These are phyloP conservation scores for Rhabdomys pumilio DNA, from an alignment of 2,797 vertebrate genomes.

Conservation along the genomic window DNA sequence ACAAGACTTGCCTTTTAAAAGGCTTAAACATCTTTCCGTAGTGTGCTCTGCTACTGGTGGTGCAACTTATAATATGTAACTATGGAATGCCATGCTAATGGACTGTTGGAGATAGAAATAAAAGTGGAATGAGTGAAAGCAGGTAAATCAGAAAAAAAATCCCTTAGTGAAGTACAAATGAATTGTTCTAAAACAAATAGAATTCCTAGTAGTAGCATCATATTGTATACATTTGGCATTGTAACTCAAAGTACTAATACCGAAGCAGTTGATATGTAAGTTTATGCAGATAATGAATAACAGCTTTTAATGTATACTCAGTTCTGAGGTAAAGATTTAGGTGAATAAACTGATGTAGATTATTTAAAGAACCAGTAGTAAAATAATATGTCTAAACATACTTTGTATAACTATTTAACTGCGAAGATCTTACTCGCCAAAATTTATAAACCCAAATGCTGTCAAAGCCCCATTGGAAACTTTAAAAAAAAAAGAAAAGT, in stretches of 20 bases:
- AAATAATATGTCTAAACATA: not conserved
- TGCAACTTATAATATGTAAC: not conserved
- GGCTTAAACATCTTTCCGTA: not conserved
- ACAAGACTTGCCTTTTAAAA: not conserved
- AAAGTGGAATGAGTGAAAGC: not conserved
- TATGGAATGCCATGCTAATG: not conserved
- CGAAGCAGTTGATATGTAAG: constrained; percentile 1
- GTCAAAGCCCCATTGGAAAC: not conserved
- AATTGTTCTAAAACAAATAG: not conserved
- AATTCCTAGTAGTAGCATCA: not conserved
- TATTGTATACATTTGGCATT: not conserved
- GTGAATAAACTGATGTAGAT: not conserved
- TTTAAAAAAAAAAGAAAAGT: constrained; percentile 22
- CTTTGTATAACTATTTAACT: constrained; percentile 16
- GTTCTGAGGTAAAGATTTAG: constrained; percentile 24
- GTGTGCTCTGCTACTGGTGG: not conserved
- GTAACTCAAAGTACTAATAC: not conserved
- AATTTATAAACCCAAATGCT: not conserved
- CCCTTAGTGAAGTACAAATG: constrained; percentile 27
- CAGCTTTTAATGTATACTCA: not conserved
- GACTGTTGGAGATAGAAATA: constrained; percentile 7
- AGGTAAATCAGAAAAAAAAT: not conserved
- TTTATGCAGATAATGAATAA: not conserved
- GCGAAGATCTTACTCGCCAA: not conserved
- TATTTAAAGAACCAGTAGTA: constrained; percentile 25